A percentile compares a stretch with the other conserved stretches of the same genome.
Evolutionary conservation across 2,113 vertebrate genomes (phyloP).

Genomic region (Eudorcas thomsonii): DNA sequence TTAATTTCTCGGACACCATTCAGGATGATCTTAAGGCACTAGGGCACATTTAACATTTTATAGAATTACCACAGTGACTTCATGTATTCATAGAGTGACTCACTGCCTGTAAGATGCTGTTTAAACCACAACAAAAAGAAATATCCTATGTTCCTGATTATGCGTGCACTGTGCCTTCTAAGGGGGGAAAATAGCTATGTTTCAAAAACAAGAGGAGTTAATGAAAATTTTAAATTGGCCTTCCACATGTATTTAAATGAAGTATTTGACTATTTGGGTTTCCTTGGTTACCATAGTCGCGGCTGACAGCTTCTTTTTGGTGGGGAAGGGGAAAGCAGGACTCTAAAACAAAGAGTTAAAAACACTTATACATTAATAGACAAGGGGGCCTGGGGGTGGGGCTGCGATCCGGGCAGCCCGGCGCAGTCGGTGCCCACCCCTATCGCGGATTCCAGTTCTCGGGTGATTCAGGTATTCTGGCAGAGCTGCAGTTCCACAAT

Average conservation of each 20-base stretch:
- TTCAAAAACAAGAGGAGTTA: conserved; percentile 49
- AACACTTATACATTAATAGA: conserved; percentile 16
- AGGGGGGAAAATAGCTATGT: background rate
- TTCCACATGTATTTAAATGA: conserved; percentile 67
- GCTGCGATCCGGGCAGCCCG: background rate
- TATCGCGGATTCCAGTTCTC: background rate
- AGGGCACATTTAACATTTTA: conserved; percentile 55
- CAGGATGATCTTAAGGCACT: conserved; percentile 32
- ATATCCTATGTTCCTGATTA: conserved; percentile 7
- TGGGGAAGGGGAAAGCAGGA: conserved; percentile 41
- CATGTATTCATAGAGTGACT: conserved; percentile 28
- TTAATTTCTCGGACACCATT: conserved; percentile 55
- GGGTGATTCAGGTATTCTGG: conserved; percentile 63
- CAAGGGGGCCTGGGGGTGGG: background rate
- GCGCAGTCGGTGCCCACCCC: conserved; percentile 17
- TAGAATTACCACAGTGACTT: conserved; percentile 41
- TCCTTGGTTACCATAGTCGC: conserved; percentile 82
- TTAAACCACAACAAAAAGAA: conserved; percentile 53
- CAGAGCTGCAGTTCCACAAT: conserved; percentile 47
- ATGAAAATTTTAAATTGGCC: conserved; percentile 59
- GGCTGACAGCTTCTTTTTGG: conserved; percentile 79
- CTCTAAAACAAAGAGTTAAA: conserved; percentile 50
- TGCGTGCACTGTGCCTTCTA: background rate
- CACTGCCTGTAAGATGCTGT: conserved; percentile 30
- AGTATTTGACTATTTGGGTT: conserved; percentile 73